Conservation (phyloP, 1,140 invertebrate species). For the Drosophila aff. region DNA sequence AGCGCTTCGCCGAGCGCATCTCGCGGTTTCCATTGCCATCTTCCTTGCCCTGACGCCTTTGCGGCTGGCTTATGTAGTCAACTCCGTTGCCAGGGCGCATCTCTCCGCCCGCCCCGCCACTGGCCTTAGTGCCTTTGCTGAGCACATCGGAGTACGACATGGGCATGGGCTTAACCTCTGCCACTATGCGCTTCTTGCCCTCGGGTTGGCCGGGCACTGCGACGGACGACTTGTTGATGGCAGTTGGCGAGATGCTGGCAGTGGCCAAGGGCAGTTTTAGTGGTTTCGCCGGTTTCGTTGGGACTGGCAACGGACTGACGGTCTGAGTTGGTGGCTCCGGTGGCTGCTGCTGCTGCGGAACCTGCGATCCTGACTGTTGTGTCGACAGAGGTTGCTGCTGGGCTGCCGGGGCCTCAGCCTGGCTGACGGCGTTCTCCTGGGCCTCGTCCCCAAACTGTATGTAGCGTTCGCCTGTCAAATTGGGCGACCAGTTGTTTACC, state of each 20-base stretch:
- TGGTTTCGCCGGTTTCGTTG: constrained; percentile 33
- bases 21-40: constrained; percentile 49
- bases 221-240: constrained; percentile 75
- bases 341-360: constrained; percentile 25
- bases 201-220: constrained; percentile 49
- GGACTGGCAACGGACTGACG: constrained; percentile 30
- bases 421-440: constrained; percentile 71
- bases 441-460: constrained; percentile 89
- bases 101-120: constrained; percentile 23
- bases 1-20: constrained; percentile 62
- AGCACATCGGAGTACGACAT: constrained; percentile 93
- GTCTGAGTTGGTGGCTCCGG: constrained; percentile 22
- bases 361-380: constrained; percentile 15
- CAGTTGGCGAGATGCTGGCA: constrained; percentile 46
- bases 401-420: constrained; percentile 12
- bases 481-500: constrained; percentile 92
- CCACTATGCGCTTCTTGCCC: constrained; percentile 90
- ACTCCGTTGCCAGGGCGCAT: constrained; percentile 30
- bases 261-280: constrained; percentile 40
- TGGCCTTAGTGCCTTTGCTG: constrained; percentile 87
- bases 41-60: constrained; percentile 59
- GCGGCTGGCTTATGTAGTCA: constrained; percentile 39
- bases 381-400: not conserved
- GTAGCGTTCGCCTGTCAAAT: constrained; percentile 92
- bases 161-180: constrained; percentile 93